Evolutionary conservation across 2,888 invertebrate species (phyloP).

Genomic region (Pseudococcus viburni): DNA sequence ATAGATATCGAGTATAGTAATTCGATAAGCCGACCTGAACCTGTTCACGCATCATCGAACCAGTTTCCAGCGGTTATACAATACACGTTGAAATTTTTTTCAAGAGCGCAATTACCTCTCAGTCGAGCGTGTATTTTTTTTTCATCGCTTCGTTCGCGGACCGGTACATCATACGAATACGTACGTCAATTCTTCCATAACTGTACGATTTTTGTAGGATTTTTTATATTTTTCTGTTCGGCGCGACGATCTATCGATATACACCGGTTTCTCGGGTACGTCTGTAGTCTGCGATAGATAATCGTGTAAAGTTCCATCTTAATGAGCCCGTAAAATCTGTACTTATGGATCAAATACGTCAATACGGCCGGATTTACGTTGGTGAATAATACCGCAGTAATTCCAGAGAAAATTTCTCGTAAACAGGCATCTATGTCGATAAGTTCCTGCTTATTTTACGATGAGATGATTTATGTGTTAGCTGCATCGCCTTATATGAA

Average conservation of each 20-base stretch:
- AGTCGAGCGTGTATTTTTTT: background rate
- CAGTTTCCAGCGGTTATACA: slow-evolving; percentile 25
- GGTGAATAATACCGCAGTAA: no score
- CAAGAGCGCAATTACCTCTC: background rate
- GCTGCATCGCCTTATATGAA: background rate
- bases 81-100: background rate
- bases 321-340: background rate
- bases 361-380: background rate
- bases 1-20: background rate
- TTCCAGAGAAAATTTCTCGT: background rate
- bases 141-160: background rate
- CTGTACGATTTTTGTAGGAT: background rate
- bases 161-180: background rate
- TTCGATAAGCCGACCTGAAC: background rate
- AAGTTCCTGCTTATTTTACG: background rate
- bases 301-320: background rate
- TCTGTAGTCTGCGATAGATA: background rate
- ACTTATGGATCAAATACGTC: background rate
- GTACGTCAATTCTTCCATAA: background rate
- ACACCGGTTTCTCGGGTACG: background rate
- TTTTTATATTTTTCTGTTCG: background rate
- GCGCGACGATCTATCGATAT: background rate
- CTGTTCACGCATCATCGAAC: slow-evolving; percentile 25
- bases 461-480: background rate
- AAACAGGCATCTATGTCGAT: background rate